These are phyloP conservation scores for Cephus cinctus DNA, from an alignment of 1,140 invertebrate species.

Conservation along the genomic window DNA sequence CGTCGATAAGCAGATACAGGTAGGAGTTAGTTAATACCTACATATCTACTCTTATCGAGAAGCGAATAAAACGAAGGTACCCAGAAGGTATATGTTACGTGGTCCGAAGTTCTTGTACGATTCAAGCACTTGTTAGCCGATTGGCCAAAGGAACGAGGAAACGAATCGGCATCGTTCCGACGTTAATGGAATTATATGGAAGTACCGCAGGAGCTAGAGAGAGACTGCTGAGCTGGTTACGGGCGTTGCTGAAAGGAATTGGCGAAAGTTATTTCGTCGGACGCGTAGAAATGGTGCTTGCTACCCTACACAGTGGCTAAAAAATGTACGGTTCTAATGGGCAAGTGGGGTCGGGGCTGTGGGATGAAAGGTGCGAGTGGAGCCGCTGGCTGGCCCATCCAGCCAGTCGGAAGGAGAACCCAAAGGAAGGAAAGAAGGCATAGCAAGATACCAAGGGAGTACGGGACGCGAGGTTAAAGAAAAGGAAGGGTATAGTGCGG, in stretches of 20 bases:
- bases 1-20: too few species aligned
- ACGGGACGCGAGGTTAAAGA: too few species aligned
- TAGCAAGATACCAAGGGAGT: too few species aligned
- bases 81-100: neutral
- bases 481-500: neutral
- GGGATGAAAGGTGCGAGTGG: too few species aligned
- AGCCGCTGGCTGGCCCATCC: too few species aligned
- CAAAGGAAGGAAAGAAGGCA: too few species aligned
- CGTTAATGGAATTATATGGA: slow-evolving; percentile 44
- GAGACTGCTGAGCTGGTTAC: slow-evolving; percentile 2
- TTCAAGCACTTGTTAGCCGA: neutral
- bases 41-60: too few species aligned
- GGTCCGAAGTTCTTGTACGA: neutral
- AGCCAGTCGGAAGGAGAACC: too few species aligned
- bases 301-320: slow-evolving; percentile 23
- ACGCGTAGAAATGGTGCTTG: slow-evolving; percentile 21
- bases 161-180: slow-evolving; percentile 4
- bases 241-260: slow-evolving; percentile 26
- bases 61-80: too few species aligned
- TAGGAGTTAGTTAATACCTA: too few species aligned
- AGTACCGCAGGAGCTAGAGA: too few species aligned
- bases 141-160: neutral
- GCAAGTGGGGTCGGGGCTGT: too few species aligned
- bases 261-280: slow-evolving; percentile 23
- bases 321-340: slow-evolving; percentile 27